Evolutionary conservation across 2,888 invertebrate genomes (phyloP), one percentile per base, ranked within the genome.

Genomic region (Apamea anceps): DNA sequence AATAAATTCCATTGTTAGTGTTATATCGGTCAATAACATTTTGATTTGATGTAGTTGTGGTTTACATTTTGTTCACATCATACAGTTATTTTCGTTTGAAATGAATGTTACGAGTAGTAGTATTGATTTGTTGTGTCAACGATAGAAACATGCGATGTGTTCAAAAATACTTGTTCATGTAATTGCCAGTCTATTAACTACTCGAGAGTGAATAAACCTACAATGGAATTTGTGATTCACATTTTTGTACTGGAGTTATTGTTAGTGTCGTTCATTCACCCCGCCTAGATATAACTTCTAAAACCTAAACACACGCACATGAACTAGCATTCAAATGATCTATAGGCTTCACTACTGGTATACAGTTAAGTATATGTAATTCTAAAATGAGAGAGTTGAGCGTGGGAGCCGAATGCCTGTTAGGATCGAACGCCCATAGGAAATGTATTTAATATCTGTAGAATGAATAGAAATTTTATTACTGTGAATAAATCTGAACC

Each of bases 341-440:
- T 51, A 18, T 79, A 75, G 70, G 72, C 79, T 79, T 45, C 76
- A 81, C 68, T 75, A 63, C 66, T 75, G 60, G 72, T 57, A 21
- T 15, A 65, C 48, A 84, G 65, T 84, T 60, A 70, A 42, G 42
- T 63, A 57, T 48, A 51, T 76, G 72, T 51, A 71, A 66, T 74
- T 67, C 75, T 77, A 68, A 72, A 81, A 72, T 70, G 57, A 70
- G 65, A 75, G 68, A 77, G n/a, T 37, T 32, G 25, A 72, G 87
- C 85, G 90, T 90, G 89, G 90, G 90, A 84, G 82, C 68, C 62
- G 3, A n/a, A 8, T 60, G 37, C 68, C 54, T 73, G 57, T 71
- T 80, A 77, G 70, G 57, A 85, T 70, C 72, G 68, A 78, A 80
- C 65, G 63, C 42, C 68, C 45, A 77, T 79, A 70, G 77, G 51